Conservation (phyloP, 2,113 vertebrate genomes). For the Trogon surrucura region DNA sequence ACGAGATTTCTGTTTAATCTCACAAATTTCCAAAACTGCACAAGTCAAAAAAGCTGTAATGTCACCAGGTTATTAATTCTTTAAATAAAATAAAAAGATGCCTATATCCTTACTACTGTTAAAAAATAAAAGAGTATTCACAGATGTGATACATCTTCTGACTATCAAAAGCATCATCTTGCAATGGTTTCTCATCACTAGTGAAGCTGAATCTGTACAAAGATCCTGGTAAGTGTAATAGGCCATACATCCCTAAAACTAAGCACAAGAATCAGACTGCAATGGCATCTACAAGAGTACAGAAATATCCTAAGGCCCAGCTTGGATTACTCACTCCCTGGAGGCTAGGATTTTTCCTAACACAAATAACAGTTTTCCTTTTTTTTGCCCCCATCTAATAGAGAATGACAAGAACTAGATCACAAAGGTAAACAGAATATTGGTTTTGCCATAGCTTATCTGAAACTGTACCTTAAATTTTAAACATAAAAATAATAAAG, state of each 20-base stretch:
- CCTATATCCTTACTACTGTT: not conserved
- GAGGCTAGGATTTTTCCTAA: not conserved
- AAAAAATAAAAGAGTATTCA: not conserved
- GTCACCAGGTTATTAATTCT: not conserved
- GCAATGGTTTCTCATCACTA: not conserved
- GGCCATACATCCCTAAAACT: conserved; percentile 3
- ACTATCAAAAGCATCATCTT: not conserved
- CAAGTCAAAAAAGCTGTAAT: not conserved
- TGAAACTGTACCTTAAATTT: not conserved
- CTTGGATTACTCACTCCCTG: conserved; percentile 15
- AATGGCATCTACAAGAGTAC: not conserved
- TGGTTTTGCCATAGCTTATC: not conserved
- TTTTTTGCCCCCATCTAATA: not conserved
- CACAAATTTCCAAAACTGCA: not conserved
- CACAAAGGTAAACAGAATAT: conserved; percentile 14
- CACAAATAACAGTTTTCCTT: not conserved
- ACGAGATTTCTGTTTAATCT: not conserved
- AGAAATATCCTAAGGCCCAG: not conserved
- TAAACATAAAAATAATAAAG: not conserved
- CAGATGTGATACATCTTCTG: not conserved
- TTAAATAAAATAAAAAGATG: not conserved
- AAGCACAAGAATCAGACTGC: not conserved
- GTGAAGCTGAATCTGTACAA: not conserved
- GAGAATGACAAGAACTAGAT: conserved; percentile 10
- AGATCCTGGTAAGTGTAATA: not conserved